phyloP scores from a whole-genome alignment of 1,140 invertebrate genomes.

The Spodoptera frugiperda region DNA sequence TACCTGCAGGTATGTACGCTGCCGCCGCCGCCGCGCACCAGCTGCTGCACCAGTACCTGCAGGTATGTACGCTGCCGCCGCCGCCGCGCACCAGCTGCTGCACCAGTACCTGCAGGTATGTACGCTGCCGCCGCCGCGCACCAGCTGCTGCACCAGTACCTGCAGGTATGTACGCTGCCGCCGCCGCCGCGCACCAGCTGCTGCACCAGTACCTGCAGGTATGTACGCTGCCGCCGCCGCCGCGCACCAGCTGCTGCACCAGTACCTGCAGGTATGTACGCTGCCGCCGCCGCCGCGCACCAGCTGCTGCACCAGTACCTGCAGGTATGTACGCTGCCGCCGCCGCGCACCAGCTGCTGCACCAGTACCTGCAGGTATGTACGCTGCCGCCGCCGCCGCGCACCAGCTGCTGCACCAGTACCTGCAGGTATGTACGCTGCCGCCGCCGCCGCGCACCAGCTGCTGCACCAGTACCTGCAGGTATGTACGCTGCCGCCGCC shows the following conservation, averaged over 20 bases:
- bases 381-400: no score
- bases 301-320: conserved; percentile 79
- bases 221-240: conserved; percentile 78
- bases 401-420: conserved; percentile 72
- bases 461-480: no score
- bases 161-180: no score
- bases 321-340: no score
- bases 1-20: no score
- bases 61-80: no score
- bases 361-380: no score
- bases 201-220: no score
- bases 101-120: no score
- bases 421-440: no score
- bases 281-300: conserved; percentile 77
- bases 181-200: conserved; percentile 75
- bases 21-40: conserved; percentile 78
- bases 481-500: no score
- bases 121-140: conserved; percentile 78
- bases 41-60: conserved; percentile 77
- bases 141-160: conserved; percentile 78
- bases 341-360: conserved; percentile 76
- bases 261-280: no score
- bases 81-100: conserved; percentile 76
- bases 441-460: conserved; percentile 69
- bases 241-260: conserved; percentile 77